Evolutionary conservation across 2,113 vertebrate genomes (phyloP).

Genomic region (Melierax canorus): DNA sequence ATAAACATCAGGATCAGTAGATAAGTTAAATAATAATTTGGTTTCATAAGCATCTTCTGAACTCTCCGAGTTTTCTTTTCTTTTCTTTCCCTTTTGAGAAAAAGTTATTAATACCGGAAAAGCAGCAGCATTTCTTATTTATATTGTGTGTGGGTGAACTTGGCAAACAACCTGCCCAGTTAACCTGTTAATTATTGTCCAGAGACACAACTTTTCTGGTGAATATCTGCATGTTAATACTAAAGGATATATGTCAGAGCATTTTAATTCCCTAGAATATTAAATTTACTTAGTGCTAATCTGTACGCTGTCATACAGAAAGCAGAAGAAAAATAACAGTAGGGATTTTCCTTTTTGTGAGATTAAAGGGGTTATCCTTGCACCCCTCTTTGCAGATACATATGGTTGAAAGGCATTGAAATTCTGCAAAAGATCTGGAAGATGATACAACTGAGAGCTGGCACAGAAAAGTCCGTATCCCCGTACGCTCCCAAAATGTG

Average conservation of each 20-base stretch:
- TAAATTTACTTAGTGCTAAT: background rate
- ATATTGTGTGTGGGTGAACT: background rate
- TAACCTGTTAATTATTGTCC: background rate
- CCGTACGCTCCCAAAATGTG: background rate
- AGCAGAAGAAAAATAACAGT: background rate
- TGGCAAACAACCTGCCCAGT: background rate
- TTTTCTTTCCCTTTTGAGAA: background rate
- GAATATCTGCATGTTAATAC: background rate
- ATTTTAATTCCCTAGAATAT: background rate
- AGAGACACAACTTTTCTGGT: background rate
- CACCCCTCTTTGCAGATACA: background rate
- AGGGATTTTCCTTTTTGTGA: background rate
- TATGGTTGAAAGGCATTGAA: background rate
- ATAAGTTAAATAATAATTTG: background rate
- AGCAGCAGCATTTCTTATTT: background rate
- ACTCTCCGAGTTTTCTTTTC: background rate
- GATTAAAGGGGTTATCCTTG: background rate
- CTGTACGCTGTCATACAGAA: background rate
- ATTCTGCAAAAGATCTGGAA: background rate
- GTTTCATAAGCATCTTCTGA: background rate
- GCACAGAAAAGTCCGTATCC: background rate
- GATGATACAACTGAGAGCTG: background rate
- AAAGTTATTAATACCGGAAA: background rate
- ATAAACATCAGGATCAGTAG: background rate
- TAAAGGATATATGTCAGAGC: background rate